A percentile compares a stretch with the other conserved stretches of the same genome.
Evolutionary conservation across 2,888 invertebrate species (phyloP).

Genomic region (Tachina grossa): DNA sequence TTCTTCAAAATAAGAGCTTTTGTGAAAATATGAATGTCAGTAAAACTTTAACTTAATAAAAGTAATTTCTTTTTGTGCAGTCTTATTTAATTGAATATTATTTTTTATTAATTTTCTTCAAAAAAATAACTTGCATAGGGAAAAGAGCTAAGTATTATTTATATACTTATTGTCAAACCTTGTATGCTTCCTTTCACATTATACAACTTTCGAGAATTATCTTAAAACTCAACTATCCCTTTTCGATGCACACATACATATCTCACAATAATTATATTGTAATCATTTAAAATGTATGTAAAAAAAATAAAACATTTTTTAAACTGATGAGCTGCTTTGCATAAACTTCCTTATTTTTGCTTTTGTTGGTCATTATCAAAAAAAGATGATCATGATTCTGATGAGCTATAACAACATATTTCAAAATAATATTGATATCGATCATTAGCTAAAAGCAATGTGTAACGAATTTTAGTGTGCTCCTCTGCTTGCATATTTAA

Average conservation of each 20-base stretch:
- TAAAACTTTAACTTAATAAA: too few species aligned
- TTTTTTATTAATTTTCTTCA: too few species aligned
- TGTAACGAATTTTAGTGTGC: slow-evolving; percentile 60
- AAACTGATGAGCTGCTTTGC: slow-evolving; percentile 54
- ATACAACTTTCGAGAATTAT: background rate
- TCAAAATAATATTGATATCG: slow-evolving; percentile 71
- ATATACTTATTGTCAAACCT: background rate
- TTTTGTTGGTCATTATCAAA: slow-evolving; percentile 47
- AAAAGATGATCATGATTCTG: slow-evolving; percentile 63
- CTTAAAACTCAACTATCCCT: background rate
- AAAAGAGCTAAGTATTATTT: too few species aligned
- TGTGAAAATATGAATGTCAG: too few species aligned
- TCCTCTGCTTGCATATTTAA: slow-evolving; percentile 32
- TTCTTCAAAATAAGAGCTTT: too few species aligned
- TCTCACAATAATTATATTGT: slow-evolving; percentile 36
- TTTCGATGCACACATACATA: slow-evolving; percentile 11
- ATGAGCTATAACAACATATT: slow-evolving; percentile 71
- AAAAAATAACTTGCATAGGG: too few species aligned
- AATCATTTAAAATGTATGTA: slow-evolving; percentile 19
- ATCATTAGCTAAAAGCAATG: slow-evolving; percentile 70
- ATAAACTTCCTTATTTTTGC: slow-evolving; percentile 59
- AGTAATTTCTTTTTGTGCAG: too few species aligned
- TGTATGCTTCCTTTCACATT: slow-evolving; percentile 2
- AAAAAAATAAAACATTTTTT: slow-evolving; percentile 14
- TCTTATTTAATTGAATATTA: too few species aligned